Percentiles rank a stretch among this genome's conserved stretches.
phyloP scores from a whole-genome alignment of 2,888 invertebrate genomes.

The Bugulina stolonifera region DNA sequence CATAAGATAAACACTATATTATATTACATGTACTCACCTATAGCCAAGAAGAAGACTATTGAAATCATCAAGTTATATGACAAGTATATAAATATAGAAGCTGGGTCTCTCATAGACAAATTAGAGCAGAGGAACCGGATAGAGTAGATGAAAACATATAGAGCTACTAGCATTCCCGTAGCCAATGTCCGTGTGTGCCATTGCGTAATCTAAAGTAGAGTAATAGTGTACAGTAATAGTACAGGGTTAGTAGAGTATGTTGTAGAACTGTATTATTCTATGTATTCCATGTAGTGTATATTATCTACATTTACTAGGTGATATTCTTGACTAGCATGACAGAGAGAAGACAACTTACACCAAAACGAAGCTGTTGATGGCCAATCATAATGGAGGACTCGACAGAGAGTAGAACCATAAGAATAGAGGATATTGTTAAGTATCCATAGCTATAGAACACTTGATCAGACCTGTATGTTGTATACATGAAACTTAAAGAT shows the following conservation, averaged over 20 bases:
- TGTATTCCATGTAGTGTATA: too few relatives aligned
- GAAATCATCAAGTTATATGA: slow-evolving; percentile 95
- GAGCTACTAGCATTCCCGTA: slow-evolving; percentile 87
- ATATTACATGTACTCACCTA: slow-evolving; percentile 70
- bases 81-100: slow-evolving; percentile 90
- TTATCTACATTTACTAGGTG: too few relatives aligned
- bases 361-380: slow-evolving; percentile 95
- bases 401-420: slow-evolving; percentile 91
- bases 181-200: slow-evolving; percentile 57
- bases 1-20: too few relatives aligned
- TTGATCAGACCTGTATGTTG: slow-evolving; percentile 64
- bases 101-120: slow-evolving; percentile 81
- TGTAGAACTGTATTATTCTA: too few relatives aligned
- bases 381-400: slow-evolving; percentile 91
- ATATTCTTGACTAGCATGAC: too few relatives aligned
- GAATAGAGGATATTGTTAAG: too few relatives aligned
- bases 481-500: not conserved
- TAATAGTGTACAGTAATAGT: too few relatives aligned
- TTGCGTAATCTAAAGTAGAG: not conserved
- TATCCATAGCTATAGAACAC: slow-evolving; percentile 99
- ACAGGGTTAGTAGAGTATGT: too few relatives aligned
- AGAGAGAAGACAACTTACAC: slow-evolving; percentile 54
- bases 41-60: slow-evolving; percentile 87
- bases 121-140: slow-evolving; percentile 92
- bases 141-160: slow-evolving; percentile 88